These are phyloP conservation scores for Eunapius fragilis DNA, from an alignment of 37 sponge, comb jelly and placozoan genomes.

Conservation along the genomic window DNA sequence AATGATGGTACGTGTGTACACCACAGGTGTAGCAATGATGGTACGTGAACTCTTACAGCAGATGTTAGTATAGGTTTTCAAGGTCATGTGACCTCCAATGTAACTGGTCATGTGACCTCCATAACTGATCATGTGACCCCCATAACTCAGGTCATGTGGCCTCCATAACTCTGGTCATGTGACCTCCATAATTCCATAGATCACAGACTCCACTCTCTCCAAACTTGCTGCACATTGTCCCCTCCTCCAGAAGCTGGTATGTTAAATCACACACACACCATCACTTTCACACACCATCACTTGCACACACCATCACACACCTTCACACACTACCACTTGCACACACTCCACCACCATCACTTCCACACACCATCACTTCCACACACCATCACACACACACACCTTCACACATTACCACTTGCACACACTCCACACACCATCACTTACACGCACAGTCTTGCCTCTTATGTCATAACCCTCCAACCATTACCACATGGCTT, in stretches of 20 bases:
- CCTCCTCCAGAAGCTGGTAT: conserved; percentile 81
- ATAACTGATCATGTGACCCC: neutral
- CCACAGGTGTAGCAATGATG: too few relatives aligned
- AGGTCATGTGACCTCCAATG: too few relatives aligned
- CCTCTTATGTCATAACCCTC: neutral
- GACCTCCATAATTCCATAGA: conserved; percentile 77
- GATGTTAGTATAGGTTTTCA: too few relatives aligned
- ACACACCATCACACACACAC: neutral
- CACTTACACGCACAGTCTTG: too few relatives aligned
- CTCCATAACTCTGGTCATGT: neutral
- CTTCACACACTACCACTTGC: too few relatives aligned
- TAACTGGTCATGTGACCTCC: too few relatives aligned
- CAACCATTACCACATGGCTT: neutral
- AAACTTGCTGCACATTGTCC: conserved; percentile 81
- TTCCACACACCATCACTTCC: too few relatives aligned
- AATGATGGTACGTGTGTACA: too few relatives aligned
- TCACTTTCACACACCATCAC: neutral
- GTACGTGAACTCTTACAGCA: too few relatives aligned
- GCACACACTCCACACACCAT: neutral
- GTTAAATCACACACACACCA: neutral
- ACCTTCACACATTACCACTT: too few relatives aligned
- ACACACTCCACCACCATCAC: too few relatives aligned
- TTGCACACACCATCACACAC: neutral
- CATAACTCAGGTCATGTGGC: neutral
- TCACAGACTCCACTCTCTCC: conserved; percentile 80